Base-by-base conservation (phyloP, 2,797 vertebrate genomes). In the Falco cherrug region DNA sequence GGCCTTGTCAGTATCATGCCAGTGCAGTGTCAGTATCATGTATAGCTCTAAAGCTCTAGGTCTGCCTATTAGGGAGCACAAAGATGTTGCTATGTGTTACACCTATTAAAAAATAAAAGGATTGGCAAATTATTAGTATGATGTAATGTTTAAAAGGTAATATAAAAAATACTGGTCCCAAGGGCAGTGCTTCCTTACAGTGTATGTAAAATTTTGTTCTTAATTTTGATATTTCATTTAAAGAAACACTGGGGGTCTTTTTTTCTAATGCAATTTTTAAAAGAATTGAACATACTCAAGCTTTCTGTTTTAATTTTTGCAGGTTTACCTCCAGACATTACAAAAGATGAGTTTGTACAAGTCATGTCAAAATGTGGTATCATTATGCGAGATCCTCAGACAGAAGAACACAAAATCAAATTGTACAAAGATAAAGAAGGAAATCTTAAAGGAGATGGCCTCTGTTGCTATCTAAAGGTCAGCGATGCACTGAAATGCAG, bases 391-490 rank as follows among this genome's bases (percentile, higher is more conserved):
- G 99, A 99, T 97, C 99, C 99, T 90, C 97, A 99, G 64, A 99
- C 98, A 5, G 99, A 99, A 86, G 99, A 99, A 82, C 99, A 98
- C 96, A 99, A 99, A 96, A 98, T 99, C 79, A 99, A 99, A 96
- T 98, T 99, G 37, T 99, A 99, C 97, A 99, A 99, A 97, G 99
- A 99, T 97, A 98, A 97, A 93, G 98, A 99, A 54, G 99, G 99
- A 76, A 99, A 99, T 96, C 99, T 99, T 85, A 99, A 99, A 97
- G 99, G 99, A 89, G 99, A 99, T 25, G 99, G 99, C 16, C 98
- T 99, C 80, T 99, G 99, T 98, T 99, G 99, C 97, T 99, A 99
- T 95, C 98, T 99, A 22, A 99, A 99, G 99, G 99, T 99, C 51
- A 93, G 98, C 98, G 94, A 33, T 85, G 14, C 71, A 13, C 31